Evolutionary conservation across 2,113 vertebrate genomes (phyloP), one percentile per base, ranked within the genome.

Genomic region (Gambusia affinis): DNA sequence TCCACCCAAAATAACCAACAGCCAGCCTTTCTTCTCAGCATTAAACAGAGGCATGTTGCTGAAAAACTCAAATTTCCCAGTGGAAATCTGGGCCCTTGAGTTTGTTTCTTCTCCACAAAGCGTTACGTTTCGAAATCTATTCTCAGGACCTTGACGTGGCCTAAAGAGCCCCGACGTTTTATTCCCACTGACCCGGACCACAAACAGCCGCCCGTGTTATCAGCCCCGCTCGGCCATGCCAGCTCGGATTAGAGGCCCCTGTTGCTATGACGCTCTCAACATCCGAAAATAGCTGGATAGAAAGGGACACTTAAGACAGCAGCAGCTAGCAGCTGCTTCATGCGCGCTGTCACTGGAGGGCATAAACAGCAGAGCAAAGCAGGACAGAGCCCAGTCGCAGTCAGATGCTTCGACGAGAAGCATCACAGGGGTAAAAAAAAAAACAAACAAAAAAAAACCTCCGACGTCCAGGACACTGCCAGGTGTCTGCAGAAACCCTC

Each of bases 271-370:
- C 64, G 22, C 71, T 70, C 67, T 74, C 44, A 67, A 64, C 37
- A 65, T 70, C 93, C 93, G 80, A 93, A 95, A 94, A 95, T 95
- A 94, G 92, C 2, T 11, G 90, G 90, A 68, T 28, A 33, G 73
- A 87, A 86, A 72, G 69, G 73, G 83, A 85, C 79, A 88, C 72
- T 88, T 85, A 83, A 91, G 86, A 86, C 88, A 84, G 64, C 74
- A 85, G 90, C 88, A 90, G 78, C 81, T 12, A 85, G 81, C 88
- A 85, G 76, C 81, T 87, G 85, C 79, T 84, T 89, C 27, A 84
- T 64, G 84, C 75, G 75, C 71, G 42, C 82, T 76, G 37, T 19
- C 76, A 76, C 67, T 33, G 39, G 63, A 76, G n/a, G 67, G 62
- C 64, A 76, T 74, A 88, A 83, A 82, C 82, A 87, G 31, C 37